A percentile compares a stretch with the other conserved stretches of the same genome.
Evolutionary conservation across 2,888 invertebrate species (phyloP).

Genomic region (Drosophila tripunctata): DNA sequence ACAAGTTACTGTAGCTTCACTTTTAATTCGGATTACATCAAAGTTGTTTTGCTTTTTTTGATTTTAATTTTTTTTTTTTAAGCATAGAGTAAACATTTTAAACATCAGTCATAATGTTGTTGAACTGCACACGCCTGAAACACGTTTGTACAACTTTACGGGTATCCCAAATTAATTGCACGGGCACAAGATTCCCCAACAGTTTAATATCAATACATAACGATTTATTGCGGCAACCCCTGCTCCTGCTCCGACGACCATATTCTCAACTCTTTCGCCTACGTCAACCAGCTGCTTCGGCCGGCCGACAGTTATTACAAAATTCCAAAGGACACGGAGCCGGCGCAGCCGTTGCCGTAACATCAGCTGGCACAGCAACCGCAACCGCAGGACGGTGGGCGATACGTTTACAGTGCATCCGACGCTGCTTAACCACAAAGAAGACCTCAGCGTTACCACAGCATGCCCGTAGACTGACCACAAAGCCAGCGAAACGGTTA

Average conservation of each 20-base stretch:
- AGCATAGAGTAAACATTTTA: slow-evolving; percentile 6
- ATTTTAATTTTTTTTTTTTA: background rate
- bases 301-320: slow-evolving; percentile 1
- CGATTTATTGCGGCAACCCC: slow-evolving; percentile 19
- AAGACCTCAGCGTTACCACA: background rate
- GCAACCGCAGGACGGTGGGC: slow-evolving; percentile 11
- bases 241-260: slow-evolving; percentile 25
- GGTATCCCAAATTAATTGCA: slow-evolving; percentile 45
- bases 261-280: slow-evolving; percentile 21
- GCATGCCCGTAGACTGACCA: slow-evolving; percentile 3
- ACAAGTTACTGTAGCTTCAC: background rate
- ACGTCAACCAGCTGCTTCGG: slow-evolving; percentile 13
- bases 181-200: slow-evolving; percentile 11
- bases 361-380: background rate
- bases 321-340: background rate
- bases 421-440: slow-evolving; percentile 35
- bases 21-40: slow-evolving; percentile 12
- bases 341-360: no score
- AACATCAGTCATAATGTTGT: slow-evolving; percentile 50
- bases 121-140: slow-evolving; percentile 59
- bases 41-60: slow-evolving; percentile 10
- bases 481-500: slow-evolving; percentile 9
- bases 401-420: slow-evolving; percentile 13
- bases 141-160: slow-evolving; percentile 51
- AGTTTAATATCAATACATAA: slow-evolving; percentile 12